These are phyloP conservation scores for Synanthedon andrenaeformis DNA, from an alignment of 2,888 invertebrate species.

Conservation along the genomic window DNA sequence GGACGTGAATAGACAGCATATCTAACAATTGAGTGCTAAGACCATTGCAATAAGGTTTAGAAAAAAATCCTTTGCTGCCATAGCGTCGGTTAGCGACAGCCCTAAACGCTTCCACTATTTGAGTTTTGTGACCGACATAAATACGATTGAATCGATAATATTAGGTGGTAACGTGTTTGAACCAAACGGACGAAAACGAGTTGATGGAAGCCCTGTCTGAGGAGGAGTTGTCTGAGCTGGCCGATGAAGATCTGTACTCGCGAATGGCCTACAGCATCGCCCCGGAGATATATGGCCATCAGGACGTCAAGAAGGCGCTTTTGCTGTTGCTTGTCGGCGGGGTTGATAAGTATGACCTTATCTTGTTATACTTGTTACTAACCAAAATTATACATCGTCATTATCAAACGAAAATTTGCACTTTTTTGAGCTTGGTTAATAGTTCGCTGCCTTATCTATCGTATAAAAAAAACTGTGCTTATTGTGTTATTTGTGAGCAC, in stretches of 20 bases:
- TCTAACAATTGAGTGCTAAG: too few relatives aligned
- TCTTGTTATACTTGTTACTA: neutral
- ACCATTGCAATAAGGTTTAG: too few relatives aligned
- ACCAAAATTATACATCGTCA: neutral
- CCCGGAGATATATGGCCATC: conserved; percentile 98
- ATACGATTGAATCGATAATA: too few relatives aligned
- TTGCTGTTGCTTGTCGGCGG: conserved; percentile 92
- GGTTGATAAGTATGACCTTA: conserved; percentile 76
- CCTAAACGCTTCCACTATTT: neutral
- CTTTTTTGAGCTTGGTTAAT: too few relatives aligned
- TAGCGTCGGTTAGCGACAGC: too few relatives aligned
- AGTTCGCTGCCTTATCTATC: too few relatives aligned
- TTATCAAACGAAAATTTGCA: too few relatives aligned
- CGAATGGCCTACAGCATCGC: conserved; percentile 93
- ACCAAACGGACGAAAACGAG: conserved; percentile 87
- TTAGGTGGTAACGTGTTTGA: conserved; percentile 81
- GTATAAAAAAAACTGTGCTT: too few relatives aligned
- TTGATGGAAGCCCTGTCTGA: conserved; percentile 80
- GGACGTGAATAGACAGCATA: too few relatives aligned
- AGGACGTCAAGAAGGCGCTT: conserved; percentile 97
- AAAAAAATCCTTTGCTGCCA: too few relatives aligned
- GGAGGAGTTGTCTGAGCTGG: conserved; percentile 83
- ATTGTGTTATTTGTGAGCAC: too few relatives aligned
- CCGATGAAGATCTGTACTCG: conserved; percentile 92
- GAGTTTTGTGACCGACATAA: too few relatives aligned